Evolutionary conservation across 2,888 invertebrate genomes (phyloP).

Genomic region (Pecten maximus): DNA sequence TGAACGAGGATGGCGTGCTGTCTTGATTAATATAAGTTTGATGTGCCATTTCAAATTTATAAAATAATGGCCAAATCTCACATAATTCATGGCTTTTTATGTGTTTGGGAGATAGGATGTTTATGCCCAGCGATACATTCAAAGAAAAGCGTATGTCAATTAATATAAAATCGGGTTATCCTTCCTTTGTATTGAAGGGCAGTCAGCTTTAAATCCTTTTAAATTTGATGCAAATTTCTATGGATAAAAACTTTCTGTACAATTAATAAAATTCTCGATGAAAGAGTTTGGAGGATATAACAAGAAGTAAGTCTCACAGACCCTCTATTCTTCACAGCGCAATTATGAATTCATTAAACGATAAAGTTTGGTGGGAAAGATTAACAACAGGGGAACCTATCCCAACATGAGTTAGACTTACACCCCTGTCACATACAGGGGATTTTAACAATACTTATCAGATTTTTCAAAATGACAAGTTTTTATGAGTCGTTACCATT

Average conservation of each 20-base stretch:
- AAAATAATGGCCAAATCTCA: constrained; percentile 36
- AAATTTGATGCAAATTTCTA: constrained; percentile 52
- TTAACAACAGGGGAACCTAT: constrained; percentile 4
- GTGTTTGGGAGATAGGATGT: constrained; percentile 27
- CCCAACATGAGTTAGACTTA: not conserved
- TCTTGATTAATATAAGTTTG: constrained; percentile 41
- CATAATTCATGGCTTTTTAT: constrained; percentile 39
- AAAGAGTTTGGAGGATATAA: constrained; percentile 35
- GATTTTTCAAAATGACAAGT: constrained; percentile 4
- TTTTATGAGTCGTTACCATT: not conserved
- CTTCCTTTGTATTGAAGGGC: constrained; percentile 40
- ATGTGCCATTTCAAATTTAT: constrained; percentile 38
- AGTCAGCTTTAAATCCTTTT: constrained; percentile 52
- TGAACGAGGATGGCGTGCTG: not conserved
- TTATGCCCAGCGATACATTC: constrained; percentile 17
- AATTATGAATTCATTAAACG: constrained; percentile 47
- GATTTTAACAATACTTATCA: not conserved
- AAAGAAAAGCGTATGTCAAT: constrained; percentile 39
- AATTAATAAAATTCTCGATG: constrained; percentile 53
- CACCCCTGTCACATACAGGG: not conserved
- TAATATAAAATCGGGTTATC: constrained; percentile 48
- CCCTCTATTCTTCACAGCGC: constrained; percentile 38
- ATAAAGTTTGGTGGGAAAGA: constrained; percentile 47
- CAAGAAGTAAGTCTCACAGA: constrained; percentile 42
- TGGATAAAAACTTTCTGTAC: constrained; percentile 49